Evolutionary conservation across 2,888 invertebrate species (phyloP).

Genomic region (Lamellibrachia satsuma): DNA sequence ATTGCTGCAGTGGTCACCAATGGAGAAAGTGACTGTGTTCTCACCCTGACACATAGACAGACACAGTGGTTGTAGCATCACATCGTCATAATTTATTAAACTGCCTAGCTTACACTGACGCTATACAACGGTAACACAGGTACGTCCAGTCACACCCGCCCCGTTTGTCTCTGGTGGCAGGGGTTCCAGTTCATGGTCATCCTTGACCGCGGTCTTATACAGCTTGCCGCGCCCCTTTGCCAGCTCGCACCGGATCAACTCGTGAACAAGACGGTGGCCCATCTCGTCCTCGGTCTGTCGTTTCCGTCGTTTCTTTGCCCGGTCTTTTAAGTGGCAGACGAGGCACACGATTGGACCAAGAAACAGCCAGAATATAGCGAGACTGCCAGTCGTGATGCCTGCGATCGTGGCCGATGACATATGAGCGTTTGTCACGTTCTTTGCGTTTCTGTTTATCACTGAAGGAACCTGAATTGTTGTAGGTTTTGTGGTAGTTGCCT

Average conservation of each 20-base stretch:
- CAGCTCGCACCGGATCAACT: constrained; percentile 1
- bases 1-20: too few relatives aligned
- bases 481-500: background rate
- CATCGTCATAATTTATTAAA: constrained; percentile 2
- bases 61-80: background rate
- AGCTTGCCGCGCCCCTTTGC: constrained; percentile 7
- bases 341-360: background rate
- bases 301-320: background rate
- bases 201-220: background rate
- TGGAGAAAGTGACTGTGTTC: background rate
- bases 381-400: background rate
- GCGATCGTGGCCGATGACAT: background rate
- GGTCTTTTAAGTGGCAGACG: background rate
- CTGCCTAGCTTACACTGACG: background rate
- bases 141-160: background rate
- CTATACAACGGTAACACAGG: constrained; percentile 1
- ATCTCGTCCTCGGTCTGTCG: background rate
- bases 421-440: background rate
- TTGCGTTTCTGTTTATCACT: background rate
- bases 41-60: background rate
- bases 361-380: constrained; percentile 7
- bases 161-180: background rate
- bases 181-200: background rate
- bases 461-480: background rate
- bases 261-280: background rate